Conservation (phyloP, 2,888 invertebrate species). For the Acrocyrtus sp. region DNA sequence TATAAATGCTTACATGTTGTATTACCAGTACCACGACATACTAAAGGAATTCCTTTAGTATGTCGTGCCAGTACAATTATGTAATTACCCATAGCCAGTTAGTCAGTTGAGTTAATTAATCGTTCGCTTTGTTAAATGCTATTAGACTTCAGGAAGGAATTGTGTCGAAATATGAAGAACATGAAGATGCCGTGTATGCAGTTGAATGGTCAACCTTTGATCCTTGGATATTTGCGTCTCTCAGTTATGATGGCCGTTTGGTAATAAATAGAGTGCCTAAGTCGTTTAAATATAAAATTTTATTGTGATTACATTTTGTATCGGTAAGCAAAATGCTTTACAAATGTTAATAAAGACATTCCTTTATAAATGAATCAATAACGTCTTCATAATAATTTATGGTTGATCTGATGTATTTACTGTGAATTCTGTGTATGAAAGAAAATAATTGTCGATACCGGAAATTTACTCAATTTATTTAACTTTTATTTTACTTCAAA, state of each 20-base stretch:
- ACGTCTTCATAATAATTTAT: neutral
- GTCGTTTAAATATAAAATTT: slow-evolving; percentile 92
- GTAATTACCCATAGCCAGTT: neutral
- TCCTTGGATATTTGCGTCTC: slow-evolving; percentile 99
- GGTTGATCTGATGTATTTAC: slow-evolving; percentile 1
- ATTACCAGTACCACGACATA: neutral
- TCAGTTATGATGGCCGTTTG: slow-evolving; percentile 96
- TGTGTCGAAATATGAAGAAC: slow-evolving; percentile 92
- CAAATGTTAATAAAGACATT: slow-evolving; percentile 2
- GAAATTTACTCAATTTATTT: too few species aligned
- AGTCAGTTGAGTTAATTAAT: neutral
- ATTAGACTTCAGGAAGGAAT: slow-evolving; percentile 86
- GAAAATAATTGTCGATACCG: too few species aligned
- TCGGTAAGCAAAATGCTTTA: neutral
- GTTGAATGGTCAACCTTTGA: slow-evolving; percentile 98
- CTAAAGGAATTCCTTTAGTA: neutral
- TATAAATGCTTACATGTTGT: neutral
- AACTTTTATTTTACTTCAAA: too few species aligned
- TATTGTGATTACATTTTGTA: slow-evolving; percentile 72
- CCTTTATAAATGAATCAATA: neutral
- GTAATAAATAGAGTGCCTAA: slow-evolving; percentile 94
- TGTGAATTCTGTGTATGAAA: slow-evolving; percentile 6
- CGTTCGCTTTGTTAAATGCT: too few species aligned
- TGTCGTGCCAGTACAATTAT: neutral
- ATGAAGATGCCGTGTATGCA: slow-evolving; percentile 97